These are phyloP conservation scores for Brachyptera putata DNA, from an alignment of 2,888 invertebrate genomes.

Conservation along the genomic window DNA sequence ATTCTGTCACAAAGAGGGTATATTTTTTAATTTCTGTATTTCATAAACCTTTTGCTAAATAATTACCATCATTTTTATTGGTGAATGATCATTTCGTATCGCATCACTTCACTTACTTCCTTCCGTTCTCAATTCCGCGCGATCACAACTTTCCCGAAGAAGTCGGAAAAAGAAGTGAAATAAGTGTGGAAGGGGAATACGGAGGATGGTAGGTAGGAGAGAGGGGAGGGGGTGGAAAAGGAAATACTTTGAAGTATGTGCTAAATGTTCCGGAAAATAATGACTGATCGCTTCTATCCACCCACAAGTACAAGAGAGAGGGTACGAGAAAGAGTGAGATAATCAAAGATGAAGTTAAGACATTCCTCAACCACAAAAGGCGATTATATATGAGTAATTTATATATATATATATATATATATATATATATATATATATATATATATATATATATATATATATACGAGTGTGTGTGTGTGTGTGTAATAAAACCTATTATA, in stretches of 20 bases:
- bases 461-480: too few relatives aligned
- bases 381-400: too few relatives aligned
- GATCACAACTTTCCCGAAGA: constrained; percentile 21
- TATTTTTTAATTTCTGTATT: constrained; percentile 15
- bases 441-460: too few relatives aligned
- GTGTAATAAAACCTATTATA: constrained; percentile 19
- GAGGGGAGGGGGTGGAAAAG: constrained; percentile 26
- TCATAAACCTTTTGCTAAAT: constrained; percentile 14
- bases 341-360: constrained; percentile 16
- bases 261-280: constrained; percentile 52
- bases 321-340: neutral
- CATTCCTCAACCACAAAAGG: constrained; percentile 20
- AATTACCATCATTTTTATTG: constrained; percentile 17
- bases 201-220: constrained; percentile 37
- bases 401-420: too few relatives aligned
- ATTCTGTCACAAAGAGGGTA: neutral
- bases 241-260: constrained; percentile 49
- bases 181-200: constrained; percentile 12
- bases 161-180: constrained; percentile 21
- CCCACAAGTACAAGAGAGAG: constrained; percentile 6
- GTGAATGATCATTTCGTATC: constrained; percentile 18
- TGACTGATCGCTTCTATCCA: constrained; percentile 50
- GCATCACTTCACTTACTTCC: constrained; percentile 19
- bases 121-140: constrained; percentile 20
- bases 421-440: too few relatives aligned